Base-by-base conservation (phyloP, 2,888 invertebrate species). In the Machimus rusticus region DNA sequence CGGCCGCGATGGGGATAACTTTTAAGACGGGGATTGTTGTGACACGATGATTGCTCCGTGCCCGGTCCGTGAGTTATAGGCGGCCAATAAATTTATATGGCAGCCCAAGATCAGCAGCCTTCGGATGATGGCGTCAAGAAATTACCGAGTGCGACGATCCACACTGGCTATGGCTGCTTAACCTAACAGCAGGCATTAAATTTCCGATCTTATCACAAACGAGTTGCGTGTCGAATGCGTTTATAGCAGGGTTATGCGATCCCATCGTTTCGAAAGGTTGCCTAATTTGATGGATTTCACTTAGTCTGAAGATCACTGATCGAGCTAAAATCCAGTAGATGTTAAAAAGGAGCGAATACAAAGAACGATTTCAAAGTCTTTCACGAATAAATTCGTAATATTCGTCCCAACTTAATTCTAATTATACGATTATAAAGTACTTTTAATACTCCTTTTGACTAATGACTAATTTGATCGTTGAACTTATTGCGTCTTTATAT, bases 41-140 rank as follows among this genome's bases (percentile, higher is more conserved):
- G 84, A 84, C 66, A 84, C 84, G 81, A 19, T 81, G 81, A 51
- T 51, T 81, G 28, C 81, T 51, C 6, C 51, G 46, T 51, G 81
- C 51, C 51, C 19, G 6, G 31, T 46, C 16, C 31, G 55, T 81
- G 81, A 81, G 31, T 81, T 81, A 51, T 81, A 55, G 51, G 31
- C 81, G 31, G 55, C 81, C 34, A 51, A 46, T 81, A 55, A 81
- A 81, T 81, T 55, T 81, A 81, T 81, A 81, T 51, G n/a, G 23
- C 31, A 77, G 77, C 46, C 66, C 51, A 51, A 51, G 66, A 66
- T 66, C 66, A 66, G 66, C 28, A 28, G 66, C 66, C 23, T 23
- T 66, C 66, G 19, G 12, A 66, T 66, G 23, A 66, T 23, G 66
- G 66, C 66, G 66, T 66, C 23, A 66, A 66, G 66, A 66, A 66